Conservation (phyloP, 2,113 vertebrate genomes). For the Epinephelus lanceolatus region DNA sequence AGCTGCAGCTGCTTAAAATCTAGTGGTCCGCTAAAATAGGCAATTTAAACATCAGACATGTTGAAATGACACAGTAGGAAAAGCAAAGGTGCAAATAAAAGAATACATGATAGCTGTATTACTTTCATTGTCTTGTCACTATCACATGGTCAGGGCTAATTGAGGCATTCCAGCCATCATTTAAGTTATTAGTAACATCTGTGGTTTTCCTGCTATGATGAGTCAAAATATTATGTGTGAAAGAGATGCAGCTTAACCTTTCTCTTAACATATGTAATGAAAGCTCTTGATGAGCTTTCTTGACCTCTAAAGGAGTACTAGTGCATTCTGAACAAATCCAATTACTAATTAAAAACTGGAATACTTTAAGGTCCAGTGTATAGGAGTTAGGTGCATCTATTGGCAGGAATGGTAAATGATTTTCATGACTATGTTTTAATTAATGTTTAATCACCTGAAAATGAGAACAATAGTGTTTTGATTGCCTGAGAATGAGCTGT, state of each 20-base stretch:
- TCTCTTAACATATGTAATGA: background rate
- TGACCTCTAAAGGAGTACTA: too few relatives aligned
- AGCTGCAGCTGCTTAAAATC: background rate
- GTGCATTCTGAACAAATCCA: too few relatives aligned
- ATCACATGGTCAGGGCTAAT: background rate
- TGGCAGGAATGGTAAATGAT: too few relatives aligned
- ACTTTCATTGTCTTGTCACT: background rate
- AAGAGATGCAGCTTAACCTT: background rate
- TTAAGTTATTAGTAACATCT: background rate
- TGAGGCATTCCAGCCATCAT: background rate
- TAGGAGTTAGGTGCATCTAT: too few relatives aligned
- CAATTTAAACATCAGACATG: background rate
- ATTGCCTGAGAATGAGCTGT: too few relatives aligned
- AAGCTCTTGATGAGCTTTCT: too few relatives aligned
- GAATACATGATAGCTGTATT: background rate
- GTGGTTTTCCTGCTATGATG: background rate
- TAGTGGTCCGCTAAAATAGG: background rate
- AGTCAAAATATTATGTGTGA: background rate
- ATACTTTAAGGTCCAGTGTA: too few relatives aligned
- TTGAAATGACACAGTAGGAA: background rate
- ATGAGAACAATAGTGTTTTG: too few relatives aligned
- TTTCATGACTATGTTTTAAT: too few relatives aligned
- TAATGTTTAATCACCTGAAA: too few relatives aligned
- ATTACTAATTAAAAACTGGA: too few relatives aligned
- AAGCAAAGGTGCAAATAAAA: background rate